These are phyloP conservation scores for Lycorma delicatula DNA, from an alignment of 1,140 invertebrate genomes.

Conservation along the genomic window DNA sequence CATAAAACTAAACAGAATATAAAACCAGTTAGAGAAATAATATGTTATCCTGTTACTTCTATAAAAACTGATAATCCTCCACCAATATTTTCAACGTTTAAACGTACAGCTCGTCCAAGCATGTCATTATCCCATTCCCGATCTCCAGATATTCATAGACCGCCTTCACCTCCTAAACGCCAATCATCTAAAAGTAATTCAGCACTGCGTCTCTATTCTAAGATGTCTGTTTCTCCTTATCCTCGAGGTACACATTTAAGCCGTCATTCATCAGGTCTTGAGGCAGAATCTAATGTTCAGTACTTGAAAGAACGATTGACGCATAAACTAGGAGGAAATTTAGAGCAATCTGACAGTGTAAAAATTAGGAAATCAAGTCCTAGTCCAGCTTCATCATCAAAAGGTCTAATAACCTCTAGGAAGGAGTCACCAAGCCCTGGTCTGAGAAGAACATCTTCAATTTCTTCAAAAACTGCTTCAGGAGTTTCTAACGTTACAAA, in stretches of 20 bases:
- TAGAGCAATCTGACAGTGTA: not conserved
- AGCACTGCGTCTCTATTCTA: slow-evolving; percentile 55
- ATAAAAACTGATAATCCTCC: slow-evolving; percentile 32
- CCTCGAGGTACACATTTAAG: slow-evolving; percentile 27
- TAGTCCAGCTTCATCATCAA: not conserved
- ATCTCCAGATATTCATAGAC: slow-evolving; percentile 28
- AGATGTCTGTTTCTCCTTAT: slow-evolving; percentile 34
- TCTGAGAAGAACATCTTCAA: slow-evolving; percentile 3
- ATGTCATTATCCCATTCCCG: slow-evolving; percentile 25
- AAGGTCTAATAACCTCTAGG: not conserved
- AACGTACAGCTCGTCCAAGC: slow-evolving; percentile 44
- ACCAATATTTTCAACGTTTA: slow-evolving; percentile 42
- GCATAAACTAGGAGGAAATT: slow-evolving; percentile 13
- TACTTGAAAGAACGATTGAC: slow-evolving; percentile 20
- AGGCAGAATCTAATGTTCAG: slow-evolving; percentile 23
- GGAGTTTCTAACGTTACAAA: not conserved
- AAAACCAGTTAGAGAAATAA: slow-evolving; percentile 38
- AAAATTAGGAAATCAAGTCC: not conserved
- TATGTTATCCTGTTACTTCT: slow-evolving; percentile 48
- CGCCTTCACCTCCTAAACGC: slow-evolving; percentile 57
- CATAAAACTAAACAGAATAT: slow-evolving; percentile 45
- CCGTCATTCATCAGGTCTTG: slow-evolving; percentile 22
- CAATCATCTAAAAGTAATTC: slow-evolving; percentile 63
- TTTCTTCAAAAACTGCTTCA: not conserved
- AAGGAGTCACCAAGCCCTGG: slow-evolving; percentile 10